These are phyloP conservation scores for Macrochelys suwanniensis DNA, from an alignment of 2,797 vertebrate species.

Conservation along the genomic window DNA sequence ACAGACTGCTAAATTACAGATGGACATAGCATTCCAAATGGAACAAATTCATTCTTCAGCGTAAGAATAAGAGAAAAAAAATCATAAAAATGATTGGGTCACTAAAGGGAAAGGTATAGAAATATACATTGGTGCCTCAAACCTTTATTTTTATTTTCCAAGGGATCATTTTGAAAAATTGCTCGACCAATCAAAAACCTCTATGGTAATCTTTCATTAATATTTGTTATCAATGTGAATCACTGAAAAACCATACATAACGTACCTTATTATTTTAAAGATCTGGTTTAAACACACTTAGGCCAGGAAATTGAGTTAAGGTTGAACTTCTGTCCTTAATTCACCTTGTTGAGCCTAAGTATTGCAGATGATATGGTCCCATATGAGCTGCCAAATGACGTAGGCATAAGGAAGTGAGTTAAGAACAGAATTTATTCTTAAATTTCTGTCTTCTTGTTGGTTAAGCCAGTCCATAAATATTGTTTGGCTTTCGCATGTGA, in stretches of 20 bases:
- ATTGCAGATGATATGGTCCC: conserved; percentile 7
- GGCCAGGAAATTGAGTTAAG: conserved; percentile 43
- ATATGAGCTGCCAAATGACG: conserved; percentile 25
- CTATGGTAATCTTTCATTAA: background rate
- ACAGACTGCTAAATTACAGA: background rate
- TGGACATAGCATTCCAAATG: accelerated
- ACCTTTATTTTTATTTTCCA: background rate
- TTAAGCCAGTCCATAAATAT: conserved; percentile 1
- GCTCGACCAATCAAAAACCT: background rate
- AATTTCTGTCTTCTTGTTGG: background rate
- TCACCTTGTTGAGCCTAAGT: conserved; percentile 40
- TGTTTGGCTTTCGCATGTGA: background rate
- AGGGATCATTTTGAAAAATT: accelerated
- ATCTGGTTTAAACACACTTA: conserved; percentile 45
- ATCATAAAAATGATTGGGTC: background rate
- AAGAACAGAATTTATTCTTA: conserved; percentile 48
- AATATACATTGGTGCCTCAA: background rate
- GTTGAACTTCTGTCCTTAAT: conserved; percentile 58
- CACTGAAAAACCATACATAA: background rate
- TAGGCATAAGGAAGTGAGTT: conserved; percentile 53
- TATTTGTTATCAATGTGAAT: background rate
- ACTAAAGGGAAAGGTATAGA: background rate
- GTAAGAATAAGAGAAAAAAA: background rate
- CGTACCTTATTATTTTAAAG: conserved; percentile 19
- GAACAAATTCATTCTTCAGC: background rate